Evolutionary conservation across 2,888 invertebrate species (phyloP).

Genomic region (Aphidius colemani): DNA sequence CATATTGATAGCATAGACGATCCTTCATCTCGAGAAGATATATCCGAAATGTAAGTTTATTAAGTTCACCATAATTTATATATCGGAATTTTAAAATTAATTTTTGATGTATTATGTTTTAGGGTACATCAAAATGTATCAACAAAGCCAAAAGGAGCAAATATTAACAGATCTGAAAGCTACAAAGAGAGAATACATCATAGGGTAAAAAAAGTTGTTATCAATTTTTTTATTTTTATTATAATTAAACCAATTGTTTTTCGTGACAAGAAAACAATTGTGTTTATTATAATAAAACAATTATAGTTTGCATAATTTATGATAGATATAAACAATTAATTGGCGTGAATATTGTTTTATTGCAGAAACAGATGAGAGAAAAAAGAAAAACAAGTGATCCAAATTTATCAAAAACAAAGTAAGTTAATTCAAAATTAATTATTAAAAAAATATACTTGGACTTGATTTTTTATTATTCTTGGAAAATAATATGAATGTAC

Average conservation of each 20-base stretch:
- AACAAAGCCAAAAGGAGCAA: constrained; percentile 60
- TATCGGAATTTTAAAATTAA: too few relatives aligned
- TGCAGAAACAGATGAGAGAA: constrained; percentile 70
- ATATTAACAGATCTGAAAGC: constrained; percentile 72
- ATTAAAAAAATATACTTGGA: too few relatives aligned
- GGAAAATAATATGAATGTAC: background rate
- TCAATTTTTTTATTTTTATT: background rate
- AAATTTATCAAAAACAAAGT: constrained; percentile 74
- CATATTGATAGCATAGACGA: constrained; percentile 56
- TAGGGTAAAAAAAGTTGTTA: constrained; percentile 51
- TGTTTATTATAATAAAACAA: background rate
- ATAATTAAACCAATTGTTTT: background rate
- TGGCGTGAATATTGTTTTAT: constrained; percentile 41
- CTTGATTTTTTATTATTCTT: background rate
- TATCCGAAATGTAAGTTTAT: constrained; percentile 55
- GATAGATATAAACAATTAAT: background rate
- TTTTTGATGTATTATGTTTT: too few relatives aligned
- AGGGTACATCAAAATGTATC: constrained; percentile 59
- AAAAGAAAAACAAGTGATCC: constrained; percentile 82
- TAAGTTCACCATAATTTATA: too few relatives aligned
- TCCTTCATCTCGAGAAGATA: constrained; percentile 57
- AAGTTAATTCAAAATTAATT: constrained; percentile 53
- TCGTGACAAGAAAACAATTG: background rate
- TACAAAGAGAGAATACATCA: constrained; percentile 71
- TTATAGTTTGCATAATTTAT: background rate